phyloP scores from a whole-genome alignment of 1,140 invertebrate genomes.

The Elymnias hypermnestra region DNA sequence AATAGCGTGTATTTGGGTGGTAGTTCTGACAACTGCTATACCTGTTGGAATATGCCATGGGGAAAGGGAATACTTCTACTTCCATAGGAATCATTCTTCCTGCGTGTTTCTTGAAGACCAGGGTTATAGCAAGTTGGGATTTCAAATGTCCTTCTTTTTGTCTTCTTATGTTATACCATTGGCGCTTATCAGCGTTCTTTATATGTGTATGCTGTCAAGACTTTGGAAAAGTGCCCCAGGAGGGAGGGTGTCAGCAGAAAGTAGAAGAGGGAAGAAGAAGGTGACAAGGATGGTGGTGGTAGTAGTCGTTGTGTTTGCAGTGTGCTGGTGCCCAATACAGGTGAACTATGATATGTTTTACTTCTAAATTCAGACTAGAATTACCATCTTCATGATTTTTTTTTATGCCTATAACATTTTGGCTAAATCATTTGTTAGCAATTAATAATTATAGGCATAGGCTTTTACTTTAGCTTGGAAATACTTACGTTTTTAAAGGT shows the following conservation, averaged over 20 bases:
- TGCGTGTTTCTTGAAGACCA: constrained; percentile 81
- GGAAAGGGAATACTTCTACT: constrained; percentile 81
- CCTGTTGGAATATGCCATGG: constrained; percentile 89
- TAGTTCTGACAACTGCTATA: constrained; percentile 85
- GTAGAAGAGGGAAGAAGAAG: constrained; percentile 89
- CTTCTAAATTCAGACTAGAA: no score
- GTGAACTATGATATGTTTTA: no score
- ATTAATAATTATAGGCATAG: no score
- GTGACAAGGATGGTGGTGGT: constrained; percentile 96
- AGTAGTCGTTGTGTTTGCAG: constrained; percentile 95
- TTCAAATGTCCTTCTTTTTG: constrained; percentile 88
- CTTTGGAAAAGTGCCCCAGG: constrained; percentile 91
- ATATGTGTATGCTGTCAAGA: constrained; percentile 92
- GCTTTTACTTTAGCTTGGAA: no score
- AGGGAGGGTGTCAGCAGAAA: constrained; percentile 80
- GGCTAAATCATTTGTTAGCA: no score
- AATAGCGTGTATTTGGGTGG: constrained; percentile 87
- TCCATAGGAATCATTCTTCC: constrained; percentile 78
- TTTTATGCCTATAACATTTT: no score
- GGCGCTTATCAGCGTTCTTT: constrained; percentile 91
- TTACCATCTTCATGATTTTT: no score
- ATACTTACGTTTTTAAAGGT: no score
- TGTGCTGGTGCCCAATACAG: constrained; percentile 97
- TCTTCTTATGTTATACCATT: constrained; percentile 91
- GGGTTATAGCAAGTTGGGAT: constrained; percentile 82